Conservation (phyloP, 2,888 invertebrate species). For the Tachina lurida region DNA sequence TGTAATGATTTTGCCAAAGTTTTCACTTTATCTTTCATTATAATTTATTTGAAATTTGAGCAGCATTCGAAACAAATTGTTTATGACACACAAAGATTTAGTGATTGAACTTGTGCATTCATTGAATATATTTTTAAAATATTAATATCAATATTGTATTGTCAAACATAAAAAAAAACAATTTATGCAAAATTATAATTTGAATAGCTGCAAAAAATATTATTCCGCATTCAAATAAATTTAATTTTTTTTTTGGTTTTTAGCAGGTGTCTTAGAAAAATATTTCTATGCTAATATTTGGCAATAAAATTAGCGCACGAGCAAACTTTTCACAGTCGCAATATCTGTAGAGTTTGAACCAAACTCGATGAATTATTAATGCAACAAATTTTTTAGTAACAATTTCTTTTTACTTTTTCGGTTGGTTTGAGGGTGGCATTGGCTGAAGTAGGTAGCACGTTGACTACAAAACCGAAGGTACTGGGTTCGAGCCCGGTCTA, state of each 20-base stretch:
- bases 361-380: too few relatives aligned
- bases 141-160: neutral
- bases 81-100: slow-evolving; percentile 13
- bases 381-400: too few relatives aligned
- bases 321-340: neutral
- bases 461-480: too few relatives aligned
- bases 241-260: neutral
- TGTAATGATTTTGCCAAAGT: slow-evolving; percentile 44
- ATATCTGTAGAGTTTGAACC: too few relatives aligned
- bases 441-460: too few relatives aligned
- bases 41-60: neutral
- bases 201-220: neutral
- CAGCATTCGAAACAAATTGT: slow-evolving; percentile 25
- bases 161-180: neutral
- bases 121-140: neutral
- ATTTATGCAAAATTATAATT: slow-evolving; percentile 22
- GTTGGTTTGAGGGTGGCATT: too few relatives aligned
- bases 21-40: slow-evolving; percentile 4
- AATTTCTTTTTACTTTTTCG: too few relatives aligned
- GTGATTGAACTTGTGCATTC: neutral
- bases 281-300: neutral
- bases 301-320: slow-evolving; percentile 7
- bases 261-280: neutral
- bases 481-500: too few relatives aligned
- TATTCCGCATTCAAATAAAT: slow-evolving; percentile 2